Percentiles rank a stretch among this genome's conserved stretches.
phyloP scores from a whole-genome alignment of 2,113 vertebrate genomes.

The Pogonocichla stellata region DNA sequence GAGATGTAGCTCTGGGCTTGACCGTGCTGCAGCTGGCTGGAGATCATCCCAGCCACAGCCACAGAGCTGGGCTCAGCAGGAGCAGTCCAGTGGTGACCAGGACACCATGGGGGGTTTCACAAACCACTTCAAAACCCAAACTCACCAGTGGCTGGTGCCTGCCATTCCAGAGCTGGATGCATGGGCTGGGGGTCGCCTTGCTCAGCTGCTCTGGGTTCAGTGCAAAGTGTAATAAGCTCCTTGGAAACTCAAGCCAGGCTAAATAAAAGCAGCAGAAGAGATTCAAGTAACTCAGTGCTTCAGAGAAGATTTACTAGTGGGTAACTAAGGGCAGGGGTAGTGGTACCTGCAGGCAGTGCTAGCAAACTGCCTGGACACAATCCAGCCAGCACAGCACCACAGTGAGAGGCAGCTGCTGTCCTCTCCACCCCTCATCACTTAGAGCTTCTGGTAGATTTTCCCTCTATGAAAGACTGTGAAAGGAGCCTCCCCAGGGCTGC shows the following conservation, averaged over 20 bases:
- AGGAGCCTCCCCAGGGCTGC: background rate
- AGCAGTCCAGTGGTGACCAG: background rate
- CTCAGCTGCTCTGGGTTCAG: background rate
- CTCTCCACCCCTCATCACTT: background rate
- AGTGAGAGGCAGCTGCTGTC: background rate
- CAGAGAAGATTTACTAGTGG: background rate
- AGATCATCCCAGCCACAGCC: background rate
- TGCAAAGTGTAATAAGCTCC: background rate
- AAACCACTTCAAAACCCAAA: background rate
- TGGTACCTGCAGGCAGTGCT: background rate
- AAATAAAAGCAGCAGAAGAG: background rate
- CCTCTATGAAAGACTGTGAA: background rate
- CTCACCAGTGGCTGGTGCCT: background rate
- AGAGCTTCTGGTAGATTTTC: background rate
- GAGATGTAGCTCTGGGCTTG: background rate
- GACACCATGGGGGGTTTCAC: accelerated
- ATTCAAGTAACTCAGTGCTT: background rate
- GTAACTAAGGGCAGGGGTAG: background rate
- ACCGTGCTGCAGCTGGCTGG: background rate
- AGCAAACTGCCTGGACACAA: background rate
- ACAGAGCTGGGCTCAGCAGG: background rate
- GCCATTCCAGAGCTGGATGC: background rate
- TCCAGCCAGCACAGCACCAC: background rate
- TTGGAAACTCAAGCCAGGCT: background rate
- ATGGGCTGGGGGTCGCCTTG: background rate